phyloP scores from a whole-genome alignment of 2,797 vertebrate genomes.

The Gymnothorax javanicus region DNA sequence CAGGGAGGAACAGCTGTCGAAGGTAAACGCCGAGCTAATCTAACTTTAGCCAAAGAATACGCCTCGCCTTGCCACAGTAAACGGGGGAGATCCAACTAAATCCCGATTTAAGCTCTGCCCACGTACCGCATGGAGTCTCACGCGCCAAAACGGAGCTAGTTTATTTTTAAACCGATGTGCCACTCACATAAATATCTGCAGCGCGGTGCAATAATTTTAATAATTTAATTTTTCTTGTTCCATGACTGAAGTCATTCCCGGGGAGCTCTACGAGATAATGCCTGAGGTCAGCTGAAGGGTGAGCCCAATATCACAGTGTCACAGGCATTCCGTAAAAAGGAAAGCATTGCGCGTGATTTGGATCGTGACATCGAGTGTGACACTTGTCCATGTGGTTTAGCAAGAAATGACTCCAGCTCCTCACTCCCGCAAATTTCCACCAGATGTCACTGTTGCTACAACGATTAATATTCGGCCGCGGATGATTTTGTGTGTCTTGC shows the following conservation, averaged over 20 bases:
- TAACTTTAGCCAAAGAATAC: constrained; percentile 63
- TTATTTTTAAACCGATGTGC: constrained; percentile 47
- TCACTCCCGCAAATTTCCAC: constrained; percentile 48
- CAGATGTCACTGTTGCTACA: constrained; percentile 64
- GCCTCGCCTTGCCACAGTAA: constrained; percentile 64
- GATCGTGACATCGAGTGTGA: not conserved
- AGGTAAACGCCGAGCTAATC: constrained; percentile 67
- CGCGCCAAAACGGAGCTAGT: constrained; percentile 48
- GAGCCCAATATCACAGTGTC: not conserved
- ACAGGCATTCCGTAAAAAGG: not conserved
- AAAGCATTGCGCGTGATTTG: too few relatives aligned
- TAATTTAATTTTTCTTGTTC: not conserved
- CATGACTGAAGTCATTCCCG: not conserved
- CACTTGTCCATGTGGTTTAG: not conserved
- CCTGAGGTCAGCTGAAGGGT: not conserved
- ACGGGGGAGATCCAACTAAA: constrained; percentile 65
- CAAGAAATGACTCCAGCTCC: not conserved
- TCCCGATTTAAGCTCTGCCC: constrained; percentile 70
- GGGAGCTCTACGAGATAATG: not conserved
- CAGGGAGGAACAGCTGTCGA: constrained; percentile 48
- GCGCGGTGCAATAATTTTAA: not conserved
- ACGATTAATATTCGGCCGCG: constrained; percentile 8
- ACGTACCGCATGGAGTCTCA: constrained; percentile 50
- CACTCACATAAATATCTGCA: constrained; percentile 37
- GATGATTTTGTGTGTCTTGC: not conserved